Base-by-base conservation (phyloP, 2,113 vertebrate genomes). In the Atherinomorus stipes region DNA sequence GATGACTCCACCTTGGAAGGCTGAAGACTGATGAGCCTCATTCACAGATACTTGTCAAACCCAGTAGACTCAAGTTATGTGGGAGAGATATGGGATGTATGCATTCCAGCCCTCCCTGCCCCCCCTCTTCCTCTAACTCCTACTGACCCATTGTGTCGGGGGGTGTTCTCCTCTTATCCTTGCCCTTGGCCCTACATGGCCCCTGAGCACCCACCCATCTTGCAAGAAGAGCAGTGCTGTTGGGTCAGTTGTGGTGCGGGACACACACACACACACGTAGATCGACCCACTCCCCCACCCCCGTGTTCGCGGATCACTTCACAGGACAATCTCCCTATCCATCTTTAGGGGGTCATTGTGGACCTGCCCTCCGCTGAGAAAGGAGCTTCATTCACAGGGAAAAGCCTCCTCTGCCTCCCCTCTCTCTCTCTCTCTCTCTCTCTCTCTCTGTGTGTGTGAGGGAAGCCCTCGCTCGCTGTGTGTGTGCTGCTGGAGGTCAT, bases 301-400 rank as follows among this genome's bases (percentile, higher is more conserved):
- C 90, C 92, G 80, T 92, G 90, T 96, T 95, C 86, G 91, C 87
- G 94, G 95, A 95, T 96, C 95, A 96, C 93, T 95, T 95, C 95
- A 93, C 95, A 94, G 94, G 95, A 96, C 95, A 95, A 95, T 95
- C 93, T 94, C 91, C 92, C 93, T 90, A 95, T 96, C 95, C 95
- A 95, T 96, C 96, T 96, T 94, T 94, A 93, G 93, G 91, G 90
- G 93, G 58, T 94, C 92, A 94, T 96, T 95, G 94, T 95, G 49
- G 73, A 89, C 80, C 91, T 93, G 91, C 92, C 91, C 93, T 87
- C 88, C 82, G 91, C 91, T 93, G 87, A 94, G 93, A 96, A 95
- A 93, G 88, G 76, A 83, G 87, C 88, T 92, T 90, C 93, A 95
- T 95, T 95, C 94, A 93, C 90, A 88, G 89, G 92, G 90, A 93